Conservation (phyloP, 2,888 invertebrate species). For the Cerastis rubricosa region DNA sequence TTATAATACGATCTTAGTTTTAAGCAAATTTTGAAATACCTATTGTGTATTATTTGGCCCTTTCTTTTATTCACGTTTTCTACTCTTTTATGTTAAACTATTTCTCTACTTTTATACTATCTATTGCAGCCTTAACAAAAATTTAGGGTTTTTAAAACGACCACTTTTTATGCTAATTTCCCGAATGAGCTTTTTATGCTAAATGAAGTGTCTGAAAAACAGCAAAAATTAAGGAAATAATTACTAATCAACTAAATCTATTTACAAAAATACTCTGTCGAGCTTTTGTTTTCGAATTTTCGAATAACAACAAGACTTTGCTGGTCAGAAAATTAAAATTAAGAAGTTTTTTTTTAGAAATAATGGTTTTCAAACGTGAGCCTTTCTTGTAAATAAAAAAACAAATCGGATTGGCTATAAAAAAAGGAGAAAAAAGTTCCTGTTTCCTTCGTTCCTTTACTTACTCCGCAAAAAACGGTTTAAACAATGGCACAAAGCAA, state of each 20-base stretch:
- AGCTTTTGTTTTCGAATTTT: not conserved
- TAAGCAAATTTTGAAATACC: constrained; percentile 34
- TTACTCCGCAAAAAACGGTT: not conserved
- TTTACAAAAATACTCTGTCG: not conserved
- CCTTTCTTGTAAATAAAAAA: not conserved
- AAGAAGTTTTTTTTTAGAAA: not conserved
- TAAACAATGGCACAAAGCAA: not conserved
- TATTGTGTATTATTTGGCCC: constrained; percentile 43
- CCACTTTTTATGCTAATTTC: no score
- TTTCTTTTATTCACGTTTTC: constrained; percentile 11
- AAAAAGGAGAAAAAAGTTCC: not conserved
- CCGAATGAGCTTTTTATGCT: no score
- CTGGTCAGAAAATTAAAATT: not conserved
- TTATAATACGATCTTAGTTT: constrained; percentile 35
- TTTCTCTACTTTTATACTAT: constrained; percentile 15
- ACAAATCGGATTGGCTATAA: not conserved
- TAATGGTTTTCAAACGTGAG: not conserved
- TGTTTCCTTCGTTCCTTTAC: no score
- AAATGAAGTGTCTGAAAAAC: not conserved
- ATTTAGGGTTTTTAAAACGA: not conserved
- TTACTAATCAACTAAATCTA: not conserved
- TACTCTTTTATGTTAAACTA: constrained; percentile 29
- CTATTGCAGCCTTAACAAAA: not conserved
- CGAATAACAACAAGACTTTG: not conserved
- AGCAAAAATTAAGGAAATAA: not conserved